phyloP scores from a whole-genome alignment of 1,140 invertebrate genomes.

The Philotrypesis tridentata region DNA sequence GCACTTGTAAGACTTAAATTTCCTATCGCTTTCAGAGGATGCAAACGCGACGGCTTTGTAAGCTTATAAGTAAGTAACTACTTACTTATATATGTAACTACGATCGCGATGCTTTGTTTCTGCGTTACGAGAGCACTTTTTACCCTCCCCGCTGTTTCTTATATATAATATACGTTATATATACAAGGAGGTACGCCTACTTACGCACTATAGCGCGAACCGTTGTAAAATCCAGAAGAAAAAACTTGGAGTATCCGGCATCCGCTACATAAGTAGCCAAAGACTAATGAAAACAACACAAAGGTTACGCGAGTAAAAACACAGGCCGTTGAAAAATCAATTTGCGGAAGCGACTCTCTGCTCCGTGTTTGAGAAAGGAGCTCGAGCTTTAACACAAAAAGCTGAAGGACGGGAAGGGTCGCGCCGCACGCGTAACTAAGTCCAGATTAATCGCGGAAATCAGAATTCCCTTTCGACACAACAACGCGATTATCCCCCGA shows the following conservation, averaged over 20 bases:
- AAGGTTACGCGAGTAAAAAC: neutral
- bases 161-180: too few relatives aligned
- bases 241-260: neutral
- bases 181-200: neutral
- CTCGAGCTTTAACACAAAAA: neutral
- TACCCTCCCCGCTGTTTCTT: neutral
- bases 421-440: too few relatives aligned
- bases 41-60: neutral
- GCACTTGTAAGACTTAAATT: constrained; percentile 30
- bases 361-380: neutral
- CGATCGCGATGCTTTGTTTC: constrained; percentile 3
- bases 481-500: too few relatives aligned
- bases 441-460: too few relatives aligned
- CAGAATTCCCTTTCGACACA: too few relatives aligned
- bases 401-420: neutral
- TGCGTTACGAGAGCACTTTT: constrained; percentile 9
- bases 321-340: neutral
- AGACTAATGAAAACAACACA: neutral
- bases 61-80: too few relatives aligned
- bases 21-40: neutral
- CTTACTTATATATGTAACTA: neutral
- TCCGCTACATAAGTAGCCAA: too few relatives aligned
- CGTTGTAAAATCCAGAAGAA: neutral
- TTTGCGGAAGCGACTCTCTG: neutral
- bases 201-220: neutral